Base-by-base conservation (phyloP, 2,888 invertebrate species). In the Pristionchus entomophagus region DNA sequence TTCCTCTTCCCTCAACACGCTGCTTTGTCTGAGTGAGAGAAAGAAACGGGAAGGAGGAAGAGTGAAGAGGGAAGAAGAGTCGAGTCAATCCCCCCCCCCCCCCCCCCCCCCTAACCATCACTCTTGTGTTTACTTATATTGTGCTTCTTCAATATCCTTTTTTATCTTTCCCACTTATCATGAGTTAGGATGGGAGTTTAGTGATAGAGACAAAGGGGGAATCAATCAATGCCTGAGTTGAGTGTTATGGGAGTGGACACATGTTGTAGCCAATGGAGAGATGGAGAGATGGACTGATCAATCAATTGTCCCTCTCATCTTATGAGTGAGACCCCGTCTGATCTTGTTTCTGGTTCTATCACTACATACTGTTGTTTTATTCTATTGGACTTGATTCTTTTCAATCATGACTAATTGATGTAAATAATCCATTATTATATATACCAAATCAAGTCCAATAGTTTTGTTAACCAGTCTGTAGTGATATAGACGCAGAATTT, bases 31-130 rank as follows among this genome's bases (percentile, higher is more conserved):
- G 45, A 45, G 41, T 45, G 77, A 41, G 77, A 77, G 49, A 45
- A 45, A 49, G 77, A 49, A 38, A 41, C 19, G 12, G 41, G 73
- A 73, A 41, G 73, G 45, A 77, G n/a, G 45, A 77, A n/a, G 77
- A 49, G 49, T n/a, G 49, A 77, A 77, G 77, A 26, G 29, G 45
- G 77, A 77, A 49, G 77, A n/a, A 17, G 77, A 77, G 77, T 41
- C 12, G 38, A 77, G 65, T 32, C 65, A 65, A 14, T 22, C 65
- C 8, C 45, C 45, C 6, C 6, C 45, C 45, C 6, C 6, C 6
- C 14, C 45, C 6, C 14, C 45, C 45, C 45, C 26, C 35, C 19
- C 35, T 35, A 35, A 65, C 65, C 35, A 65, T 35, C 35, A 22
- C 32, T 17, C 65, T 65, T 35, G 32, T 35, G 3, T 59, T n/a